Evolutionary conservation across 2,113 vertebrate genomes (phyloP).

Genomic region (Lamprologus speciosus): DNA sequence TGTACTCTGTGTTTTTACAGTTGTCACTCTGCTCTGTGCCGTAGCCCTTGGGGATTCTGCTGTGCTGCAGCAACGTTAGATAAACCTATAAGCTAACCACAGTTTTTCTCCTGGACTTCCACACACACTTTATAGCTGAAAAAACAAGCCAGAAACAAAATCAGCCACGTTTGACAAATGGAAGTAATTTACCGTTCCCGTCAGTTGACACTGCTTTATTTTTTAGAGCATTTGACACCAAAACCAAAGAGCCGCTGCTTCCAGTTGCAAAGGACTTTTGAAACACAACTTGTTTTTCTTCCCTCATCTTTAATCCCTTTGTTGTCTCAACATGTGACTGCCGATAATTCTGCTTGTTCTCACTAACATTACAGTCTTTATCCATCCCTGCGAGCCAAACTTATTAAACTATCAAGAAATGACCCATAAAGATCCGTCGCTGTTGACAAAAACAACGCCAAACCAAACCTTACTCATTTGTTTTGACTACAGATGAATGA

Average conservation of each 20-base stretch:
- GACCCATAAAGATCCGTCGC: background rate
- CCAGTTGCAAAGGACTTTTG: background rate
- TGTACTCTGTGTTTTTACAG: slow-evolving; percentile 33
- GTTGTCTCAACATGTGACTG: background rate
- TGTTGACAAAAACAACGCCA: background rate
- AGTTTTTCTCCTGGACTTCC: background rate
- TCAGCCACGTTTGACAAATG: background rate
- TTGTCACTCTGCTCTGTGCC: slow-evolving; percentile 36
- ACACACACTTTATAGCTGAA: background rate
- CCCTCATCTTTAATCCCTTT: background rate
- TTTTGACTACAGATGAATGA: slow-evolving; percentile 10
- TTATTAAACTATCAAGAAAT: background rate
- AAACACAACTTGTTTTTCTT: background rate
- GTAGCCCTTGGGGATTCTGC: slow-evolving; percentile 19
- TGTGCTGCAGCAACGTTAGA: background rate
- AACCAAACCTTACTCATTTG: slow-evolving; percentile 1
- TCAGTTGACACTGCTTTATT: background rate
- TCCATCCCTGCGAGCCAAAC: background rate
- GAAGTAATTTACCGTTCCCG: background rate
- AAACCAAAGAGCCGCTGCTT: background rate
- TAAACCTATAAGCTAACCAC: background rate
- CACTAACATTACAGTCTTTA: background rate
- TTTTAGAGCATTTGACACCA: background rate
- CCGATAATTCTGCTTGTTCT: background rate
- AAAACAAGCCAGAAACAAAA: background rate